These are phyloP conservation scores for Conistra vaccinii DNA, from an alignment of 2,888 invertebrate species.

Conservation along the genomic window DNA sequence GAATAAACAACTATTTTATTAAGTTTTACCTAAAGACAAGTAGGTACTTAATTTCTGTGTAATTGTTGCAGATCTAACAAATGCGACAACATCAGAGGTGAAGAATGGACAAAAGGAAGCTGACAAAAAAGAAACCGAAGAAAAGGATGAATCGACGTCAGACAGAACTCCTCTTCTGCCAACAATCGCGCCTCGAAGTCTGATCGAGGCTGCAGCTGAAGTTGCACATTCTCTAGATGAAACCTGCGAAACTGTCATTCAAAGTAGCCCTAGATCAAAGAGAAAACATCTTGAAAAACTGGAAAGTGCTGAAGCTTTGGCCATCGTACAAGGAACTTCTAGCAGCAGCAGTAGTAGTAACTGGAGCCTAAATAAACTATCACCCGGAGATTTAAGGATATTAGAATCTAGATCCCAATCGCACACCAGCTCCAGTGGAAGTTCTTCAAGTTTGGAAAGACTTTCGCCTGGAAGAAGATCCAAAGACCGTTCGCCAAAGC, in stretches of 20 bases:
- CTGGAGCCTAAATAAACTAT: slow-evolving; percentile 89
- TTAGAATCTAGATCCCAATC: slow-evolving; percentile 88
- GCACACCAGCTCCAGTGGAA: slow-evolving; percentile 89
- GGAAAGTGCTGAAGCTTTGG: slow-evolving; percentile 87
- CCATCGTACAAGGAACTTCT: slow-evolving; percentile 87
- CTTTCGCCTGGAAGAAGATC: slow-evolving; percentile 88
- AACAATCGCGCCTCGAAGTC: slow-evolving; percentile 83
- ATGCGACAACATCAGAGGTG: slow-evolving; percentile 69
- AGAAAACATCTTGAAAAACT: slow-evolving; percentile 88
- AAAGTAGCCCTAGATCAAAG: slow-evolving; percentile 91
- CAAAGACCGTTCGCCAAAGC: slow-evolving; percentile 88
- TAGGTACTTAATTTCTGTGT: not conserved
- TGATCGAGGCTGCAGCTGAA: slow-evolving; percentile 92
- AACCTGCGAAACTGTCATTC: slow-evolving; percentile 92
- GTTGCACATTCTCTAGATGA: slow-evolving; percentile 93
- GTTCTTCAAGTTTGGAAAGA: slow-evolving; percentile 88
- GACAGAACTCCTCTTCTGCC: slow-evolving; percentile 74
- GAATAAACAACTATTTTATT: not conserved
- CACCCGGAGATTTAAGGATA: slow-evolving; percentile 88
- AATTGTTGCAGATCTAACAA: slow-evolving; percentile 78
- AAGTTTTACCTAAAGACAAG: too few species aligned
- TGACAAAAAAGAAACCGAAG: slow-evolving; percentile 62
- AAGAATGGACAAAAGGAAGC: slow-evolving; percentile 71
- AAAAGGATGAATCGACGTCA: slow-evolving; percentile 70
- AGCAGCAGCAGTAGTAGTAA: slow-evolving; percentile 90